Base-by-base conservation (phyloP, 2,113 vertebrate species). In the Heterotis niloticus region DNA sequence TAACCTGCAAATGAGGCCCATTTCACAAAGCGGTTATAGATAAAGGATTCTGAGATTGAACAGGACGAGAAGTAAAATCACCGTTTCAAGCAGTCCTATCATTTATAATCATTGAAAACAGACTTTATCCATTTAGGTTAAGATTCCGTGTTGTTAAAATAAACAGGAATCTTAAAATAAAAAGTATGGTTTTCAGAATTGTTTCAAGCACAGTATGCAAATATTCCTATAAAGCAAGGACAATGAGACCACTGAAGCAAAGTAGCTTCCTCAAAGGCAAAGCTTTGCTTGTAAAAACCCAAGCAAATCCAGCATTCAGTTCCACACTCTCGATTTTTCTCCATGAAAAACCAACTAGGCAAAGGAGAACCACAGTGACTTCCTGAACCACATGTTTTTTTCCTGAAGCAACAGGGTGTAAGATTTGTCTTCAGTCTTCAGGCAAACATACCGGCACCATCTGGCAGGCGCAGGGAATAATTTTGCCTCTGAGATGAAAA, bases 361-460 rank as follows among this genome's bases (percentile, higher is more conserved):
- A 17, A 65, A 65, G 64, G 5, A 65, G 7, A 5, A 12, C 44
- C 13, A 0, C 17, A 5, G 11, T n/a, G 9, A 12, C 9, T 29
- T 67, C 34, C 34, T 44, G 34, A 44, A 44, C 34, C 34, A 7
- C 34, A 44, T 44, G 34, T 44, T 44, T 44, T 44, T 44, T 44
- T 44, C 34, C 34, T 44, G 56, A 52, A 77, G 76, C n/a, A 65
- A 77, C 51, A 66, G 51, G 75, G 29, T 64, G 29, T 9, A 10
- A 65, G 20, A 62, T 16, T 62, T 24, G 5, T 16, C 29, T 44
- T 52, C 28, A 3, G 20, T 64, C 60, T 23, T 62, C 34, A 20
- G n/a, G 28, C 28, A 65, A 77, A 64, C 51, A 26, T 29, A 14
- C 51, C n/a, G 52, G 71, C 64, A 65, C 64, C 76, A 56, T 64